phyloP scores from a whole-genome alignment of 2,113 vertebrate species.

The Phaetusa simplex region DNA sequence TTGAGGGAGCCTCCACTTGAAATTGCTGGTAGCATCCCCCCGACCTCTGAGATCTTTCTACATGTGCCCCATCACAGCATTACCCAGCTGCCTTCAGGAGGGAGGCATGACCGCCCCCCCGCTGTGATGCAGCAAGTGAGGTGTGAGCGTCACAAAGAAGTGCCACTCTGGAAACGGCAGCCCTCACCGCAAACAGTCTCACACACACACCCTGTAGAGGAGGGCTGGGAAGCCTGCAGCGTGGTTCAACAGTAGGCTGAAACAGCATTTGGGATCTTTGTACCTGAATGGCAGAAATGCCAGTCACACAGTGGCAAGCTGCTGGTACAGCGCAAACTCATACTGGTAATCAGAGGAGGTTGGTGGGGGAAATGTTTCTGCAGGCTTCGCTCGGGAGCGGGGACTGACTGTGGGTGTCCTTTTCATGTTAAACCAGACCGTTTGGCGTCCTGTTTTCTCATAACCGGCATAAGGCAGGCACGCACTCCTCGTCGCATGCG shows the following conservation, averaged over 20 bases:
- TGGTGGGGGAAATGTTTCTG: neutral
- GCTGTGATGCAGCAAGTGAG: neutral
- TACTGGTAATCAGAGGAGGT: neutral
- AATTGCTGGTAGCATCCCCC: neutral
- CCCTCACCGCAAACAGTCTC: neutral
- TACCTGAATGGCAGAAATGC: neutral
- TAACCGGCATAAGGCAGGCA: neutral
- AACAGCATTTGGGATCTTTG: neutral
- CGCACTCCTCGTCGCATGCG: neutral
- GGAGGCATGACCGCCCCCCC: neutral
- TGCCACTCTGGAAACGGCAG: neutral
- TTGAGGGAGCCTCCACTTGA: neutral
- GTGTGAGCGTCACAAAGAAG: neutral
- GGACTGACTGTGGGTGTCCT: rapidly evolving
- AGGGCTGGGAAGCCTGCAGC: neutral
- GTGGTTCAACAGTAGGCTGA: neutral
- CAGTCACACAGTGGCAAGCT: neutral
- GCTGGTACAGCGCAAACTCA: neutral
- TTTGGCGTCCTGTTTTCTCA: neutral
- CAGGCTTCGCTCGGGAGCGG: neutral
- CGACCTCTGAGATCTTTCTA: neutral
- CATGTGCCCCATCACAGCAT: neutral
- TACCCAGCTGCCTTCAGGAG: neutral
- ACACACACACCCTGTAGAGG: neutral
- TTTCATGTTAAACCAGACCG: neutral